Evolutionary conservation across 2,888 invertebrate species (phyloP).

Genomic region (Drosophila imparisetae): DNA sequence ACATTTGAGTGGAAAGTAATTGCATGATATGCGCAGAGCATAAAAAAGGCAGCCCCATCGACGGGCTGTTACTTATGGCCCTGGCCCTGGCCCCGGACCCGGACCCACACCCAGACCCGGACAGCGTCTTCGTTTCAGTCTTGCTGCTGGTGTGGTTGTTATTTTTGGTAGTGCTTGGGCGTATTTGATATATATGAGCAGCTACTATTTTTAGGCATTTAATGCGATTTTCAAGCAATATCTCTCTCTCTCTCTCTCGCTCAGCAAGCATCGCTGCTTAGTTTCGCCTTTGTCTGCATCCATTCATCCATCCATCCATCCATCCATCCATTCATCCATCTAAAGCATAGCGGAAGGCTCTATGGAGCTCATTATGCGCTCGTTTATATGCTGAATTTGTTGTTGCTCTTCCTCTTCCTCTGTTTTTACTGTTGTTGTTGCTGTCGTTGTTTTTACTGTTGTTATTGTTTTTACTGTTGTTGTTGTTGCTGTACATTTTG

Average conservation of each 20-base stretch:
- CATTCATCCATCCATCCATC: constrained; percentile 17
- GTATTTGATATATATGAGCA: constrained; percentile 74
- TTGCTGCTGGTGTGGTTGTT: background rate
- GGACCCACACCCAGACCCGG: background rate
- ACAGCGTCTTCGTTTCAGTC: background rate
- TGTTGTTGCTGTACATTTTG: constrained; percentile 43
- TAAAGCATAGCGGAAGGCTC: constrained; percentile 60
- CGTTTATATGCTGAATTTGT: constrained; percentile 81
- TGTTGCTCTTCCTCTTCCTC: constrained; percentile 44
- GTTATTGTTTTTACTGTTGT: constrained; percentile 18
- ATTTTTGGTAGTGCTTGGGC: constrained; percentile 43
- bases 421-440: constrained; percentile 43
- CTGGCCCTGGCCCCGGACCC: background rate
- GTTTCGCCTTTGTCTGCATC: constrained; percentile 20
- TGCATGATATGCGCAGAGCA: constrained; percentile 78
- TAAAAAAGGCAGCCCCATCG: constrained; percentile 70
- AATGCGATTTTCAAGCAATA: constrained; percentile 66
- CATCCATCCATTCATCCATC: constrained; percentile 13
- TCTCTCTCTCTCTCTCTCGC: background rate
- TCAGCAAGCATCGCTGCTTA: background rate
- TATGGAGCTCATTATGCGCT: constrained; percentile 78
- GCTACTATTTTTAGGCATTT: constrained; percentile 74
- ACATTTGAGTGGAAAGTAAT: constrained; percentile 82
- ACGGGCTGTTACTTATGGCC: constrained; percentile 59
- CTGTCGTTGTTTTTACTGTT: constrained; percentile 2